Conservation (phyloP, 2,888 invertebrate genomes). For the Iselma pallidipennis region DNA sequence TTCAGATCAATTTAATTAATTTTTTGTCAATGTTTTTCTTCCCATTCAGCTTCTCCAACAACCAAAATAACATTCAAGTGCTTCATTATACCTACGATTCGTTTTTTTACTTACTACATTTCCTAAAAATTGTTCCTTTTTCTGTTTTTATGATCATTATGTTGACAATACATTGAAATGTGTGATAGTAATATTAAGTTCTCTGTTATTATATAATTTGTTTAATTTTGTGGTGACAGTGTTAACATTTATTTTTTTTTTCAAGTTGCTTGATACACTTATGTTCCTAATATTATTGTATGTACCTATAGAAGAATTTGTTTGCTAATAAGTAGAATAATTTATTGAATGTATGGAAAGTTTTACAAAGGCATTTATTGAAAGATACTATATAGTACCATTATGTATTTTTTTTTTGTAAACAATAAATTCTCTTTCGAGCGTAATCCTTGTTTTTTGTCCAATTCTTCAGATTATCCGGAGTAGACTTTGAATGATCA, state of each 20-base stretch:
- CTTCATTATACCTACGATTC: no score
- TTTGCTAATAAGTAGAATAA: slow-evolving; percentile 2
- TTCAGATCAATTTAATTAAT: no score
- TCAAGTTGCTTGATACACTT: slow-evolving; percentile 37
- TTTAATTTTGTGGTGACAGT: slow-evolving; percentile 26
- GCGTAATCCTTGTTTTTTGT: no score
- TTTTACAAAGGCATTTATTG: slow-evolving; percentile 4
- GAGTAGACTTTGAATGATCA: no score
- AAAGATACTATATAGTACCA: background rate
- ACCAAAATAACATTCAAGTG: no score
- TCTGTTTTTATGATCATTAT: background rate
- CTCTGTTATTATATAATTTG: slow-evolving; percentile 32
- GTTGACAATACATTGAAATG: slow-evolving; percentile 44
- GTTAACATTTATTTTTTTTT: slow-evolving; percentile 17
- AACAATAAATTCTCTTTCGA: slow-evolving; percentile 9
- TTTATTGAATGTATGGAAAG: slow-evolving; percentile 3
- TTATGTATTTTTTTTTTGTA: slow-evolving; percentile 20
- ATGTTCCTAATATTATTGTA: slow-evolving; percentile 37
- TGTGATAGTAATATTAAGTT: slow-evolving; percentile 54
- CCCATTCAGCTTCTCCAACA: no score
- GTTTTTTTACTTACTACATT: no score
- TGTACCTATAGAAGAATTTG: no score
- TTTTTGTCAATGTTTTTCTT: no score
- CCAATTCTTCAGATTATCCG: no score
- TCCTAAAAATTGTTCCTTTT: background rate